Conservation (phyloP, 2,113 vertebrate genomes). For the Eptesicus fuscus region DNA sequence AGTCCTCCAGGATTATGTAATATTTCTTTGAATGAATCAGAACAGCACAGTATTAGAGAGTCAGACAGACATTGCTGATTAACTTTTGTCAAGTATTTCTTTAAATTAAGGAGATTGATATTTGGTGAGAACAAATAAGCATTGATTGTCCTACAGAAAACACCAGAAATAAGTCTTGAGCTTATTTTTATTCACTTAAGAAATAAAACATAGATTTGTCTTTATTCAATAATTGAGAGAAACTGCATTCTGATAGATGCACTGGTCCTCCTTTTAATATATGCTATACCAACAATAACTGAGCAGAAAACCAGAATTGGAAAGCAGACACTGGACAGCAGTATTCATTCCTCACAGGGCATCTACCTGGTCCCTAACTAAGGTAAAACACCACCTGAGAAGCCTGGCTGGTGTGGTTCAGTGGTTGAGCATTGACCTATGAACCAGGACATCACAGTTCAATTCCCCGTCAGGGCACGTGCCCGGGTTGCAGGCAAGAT, state of each 20-base stretch:
- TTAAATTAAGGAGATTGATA: neutral
- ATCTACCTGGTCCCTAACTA: fast-evolving
- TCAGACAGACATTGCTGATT: neutral
- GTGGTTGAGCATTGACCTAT: no score
- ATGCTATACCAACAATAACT: neutral
- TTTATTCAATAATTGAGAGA: neutral
- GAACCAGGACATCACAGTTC: no score
- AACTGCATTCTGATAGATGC: neutral
- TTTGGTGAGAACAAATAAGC: neutral
- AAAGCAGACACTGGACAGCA: neutral
- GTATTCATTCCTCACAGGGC: neutral
- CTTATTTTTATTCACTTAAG: neutral
- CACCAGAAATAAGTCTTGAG: neutral
- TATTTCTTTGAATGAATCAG: neutral
- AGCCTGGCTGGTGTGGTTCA: no score
- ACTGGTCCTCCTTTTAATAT: neutral
- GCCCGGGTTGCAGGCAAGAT: no score
- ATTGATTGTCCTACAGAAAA: neutral
- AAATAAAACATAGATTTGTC: neutral
- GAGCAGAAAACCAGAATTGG: neutral
- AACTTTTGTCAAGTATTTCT: neutral
- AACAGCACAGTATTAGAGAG: neutral
- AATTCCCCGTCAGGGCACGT: no score
- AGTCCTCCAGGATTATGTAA: neutral
- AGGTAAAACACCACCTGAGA: neutral